Evolutionary conservation across 1,140 invertebrate species (phyloP).

Genomic region (Dinoponera quadriceps): DNA sequence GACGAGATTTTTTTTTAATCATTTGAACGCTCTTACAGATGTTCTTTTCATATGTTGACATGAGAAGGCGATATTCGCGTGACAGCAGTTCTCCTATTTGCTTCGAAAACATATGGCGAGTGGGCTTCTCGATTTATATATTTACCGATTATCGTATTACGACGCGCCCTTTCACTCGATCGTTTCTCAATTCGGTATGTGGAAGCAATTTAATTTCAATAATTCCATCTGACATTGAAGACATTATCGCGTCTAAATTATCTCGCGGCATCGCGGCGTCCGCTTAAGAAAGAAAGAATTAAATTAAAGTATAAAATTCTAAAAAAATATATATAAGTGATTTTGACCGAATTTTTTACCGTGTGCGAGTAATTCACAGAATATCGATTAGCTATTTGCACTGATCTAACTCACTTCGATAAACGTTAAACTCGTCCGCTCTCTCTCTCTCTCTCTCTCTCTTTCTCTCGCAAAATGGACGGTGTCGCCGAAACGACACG

Average conservation of each 20-base stretch:
- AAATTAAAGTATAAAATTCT: no score
- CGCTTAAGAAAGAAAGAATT: neutral
- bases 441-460: no score
- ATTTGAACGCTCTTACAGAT: no score
- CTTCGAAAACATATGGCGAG: no score
- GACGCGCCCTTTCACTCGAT: no score
- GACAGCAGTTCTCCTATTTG: no score
- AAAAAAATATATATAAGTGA: neutral
- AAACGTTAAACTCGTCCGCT: conserved; percentile 4
- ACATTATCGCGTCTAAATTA: neutral
- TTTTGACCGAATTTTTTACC: neutral
- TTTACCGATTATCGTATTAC: no score
- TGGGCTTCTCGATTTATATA: no score
- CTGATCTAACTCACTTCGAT: conserved; percentile 12
- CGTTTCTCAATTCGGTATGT: no score
- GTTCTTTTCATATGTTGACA: no score
- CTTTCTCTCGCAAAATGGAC: neutral
- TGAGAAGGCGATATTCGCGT: neutral
- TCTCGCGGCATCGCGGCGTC: neutral
- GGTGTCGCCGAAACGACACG: conserved; percentile 1
- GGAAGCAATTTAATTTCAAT: no score
- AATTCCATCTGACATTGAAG: neutral
- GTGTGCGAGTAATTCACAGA: neutral
- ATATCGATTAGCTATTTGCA: conserved; percentile 13
- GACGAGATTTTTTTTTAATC: no score